Evolutionary conservation across 1,140 invertebrate species (phyloP), one percentile per base, ranked within the genome.

Genomic region (Drosophila kanapiae): DNA sequence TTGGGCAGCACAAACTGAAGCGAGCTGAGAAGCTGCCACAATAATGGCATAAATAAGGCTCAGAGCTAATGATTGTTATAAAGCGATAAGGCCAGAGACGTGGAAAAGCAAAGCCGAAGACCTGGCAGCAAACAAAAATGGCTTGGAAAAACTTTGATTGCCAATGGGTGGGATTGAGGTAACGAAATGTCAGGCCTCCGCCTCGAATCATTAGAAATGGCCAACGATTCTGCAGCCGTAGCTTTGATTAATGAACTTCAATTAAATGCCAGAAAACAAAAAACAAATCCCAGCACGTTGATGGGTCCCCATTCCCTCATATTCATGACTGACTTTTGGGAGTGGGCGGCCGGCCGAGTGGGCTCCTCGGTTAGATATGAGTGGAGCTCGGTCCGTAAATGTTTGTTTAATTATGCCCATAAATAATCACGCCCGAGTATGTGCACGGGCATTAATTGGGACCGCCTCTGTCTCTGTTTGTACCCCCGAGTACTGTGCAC

Each of bases 361-460:
- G 47, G 47, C 54, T 64, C 47, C 43, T 42, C 51, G 14, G 42
- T 42, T 37, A 57, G 75, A 78, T 78, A 70, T 43, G 64, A 70
- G 56, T 57, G 62, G 69, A 70, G 53, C 56, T 49, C 42, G 60
- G 60, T 85, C 63, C 72, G 62, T 61, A 87, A 87, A 71, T 83
- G 78, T 78, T 88, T 81, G 69, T 72, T 88, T 88, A 88, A 88
- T 88, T 88, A 90, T 78, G 85, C 85, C 84, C 82, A 87, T 88
- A 87, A 90, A 88, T 84, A 88, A 88, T 90, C 80, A 63, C 77
- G 58, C 65, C 58, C 53, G 84, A 80, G 71, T 80, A 71, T 85
- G 82, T 71, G 70, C 71, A 62, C 75, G 61, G 63, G 75, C 78
- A 85, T 85, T 86, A 86, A 76, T 80, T 86, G 78, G 69, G 61